Evolutionary conservation across 2,888 invertebrate species (phyloP).

Genomic region (Atethmia centrago): DNA sequence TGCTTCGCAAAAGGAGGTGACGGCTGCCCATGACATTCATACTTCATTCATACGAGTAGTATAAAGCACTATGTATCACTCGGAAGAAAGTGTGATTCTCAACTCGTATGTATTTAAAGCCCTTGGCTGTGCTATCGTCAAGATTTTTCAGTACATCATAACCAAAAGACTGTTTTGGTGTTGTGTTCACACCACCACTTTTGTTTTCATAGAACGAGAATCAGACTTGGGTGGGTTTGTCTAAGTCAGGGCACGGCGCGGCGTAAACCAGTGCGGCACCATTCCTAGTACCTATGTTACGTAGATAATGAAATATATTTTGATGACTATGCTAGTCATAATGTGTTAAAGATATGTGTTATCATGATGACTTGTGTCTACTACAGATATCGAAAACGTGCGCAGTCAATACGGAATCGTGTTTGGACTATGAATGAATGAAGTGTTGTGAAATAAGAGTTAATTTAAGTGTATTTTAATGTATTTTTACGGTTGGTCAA

Average conservation of each 20-base stretch:
- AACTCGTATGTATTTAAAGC: no score
- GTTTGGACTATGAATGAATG: constrained; percentile 26
- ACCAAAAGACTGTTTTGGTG: background rate
- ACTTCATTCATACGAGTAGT: no score
- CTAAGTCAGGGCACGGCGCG: background rate
- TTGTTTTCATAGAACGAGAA: background rate
- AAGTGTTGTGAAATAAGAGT: constrained; percentile 23
- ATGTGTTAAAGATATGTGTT: constrained; percentile 26
- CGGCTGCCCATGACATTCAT: no score
- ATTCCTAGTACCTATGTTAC: background rate
- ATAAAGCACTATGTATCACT: no score
- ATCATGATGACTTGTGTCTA: constrained; percentile 41
- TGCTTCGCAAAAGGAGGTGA: no score
- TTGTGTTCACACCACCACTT: background rate
- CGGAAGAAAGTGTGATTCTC: no score
- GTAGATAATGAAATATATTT: constrained; percentile 11
- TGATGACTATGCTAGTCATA: constrained; percentile 14
- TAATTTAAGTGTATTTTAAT: constrained; percentile 12
- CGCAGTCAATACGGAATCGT: constrained; percentile 13
- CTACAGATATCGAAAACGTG: constrained; percentile 21
- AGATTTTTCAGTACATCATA: background rate
- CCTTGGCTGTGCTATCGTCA: no score
- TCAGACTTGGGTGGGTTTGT: background rate
- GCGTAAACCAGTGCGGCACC: background rate
- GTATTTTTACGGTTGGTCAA: background rate